Evolutionary conservation across 2,888 invertebrate genomes (phyloP), one percentile per base, ranked within the genome.

Genomic region (Pimpla rufipes): DNA sequence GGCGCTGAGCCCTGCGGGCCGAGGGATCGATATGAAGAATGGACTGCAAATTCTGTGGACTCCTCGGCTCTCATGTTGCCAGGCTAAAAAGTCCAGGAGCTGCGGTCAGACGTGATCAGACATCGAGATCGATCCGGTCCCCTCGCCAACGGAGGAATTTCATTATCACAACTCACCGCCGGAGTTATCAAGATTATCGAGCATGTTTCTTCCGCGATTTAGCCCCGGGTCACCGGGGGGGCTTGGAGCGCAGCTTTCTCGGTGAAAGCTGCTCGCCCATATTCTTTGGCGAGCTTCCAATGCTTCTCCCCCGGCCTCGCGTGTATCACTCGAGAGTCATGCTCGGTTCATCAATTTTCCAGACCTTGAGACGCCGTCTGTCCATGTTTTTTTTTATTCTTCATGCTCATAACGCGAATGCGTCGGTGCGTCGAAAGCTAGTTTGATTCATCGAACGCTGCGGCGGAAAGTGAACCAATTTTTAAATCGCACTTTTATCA

Each of bases 141-240:
- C 42, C 29, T 8, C 40, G n/a, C 62, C 47, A 23, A n/a, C 42
- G 10, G 18, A 50, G 57, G 66, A 59, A 75, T 83, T 79, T 81
- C 50, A 74, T 83, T 70, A 79, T 75, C 55, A 40, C 75, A 66
- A 66, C 74, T 79, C 70, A 79, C 45, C 76, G 35, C 18, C 77
- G 42, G 29, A 79, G 16, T 79, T 70, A 83, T 83, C 79, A 75
- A 79, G 79, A 83, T 79, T 78, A 79, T 82, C 79, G 79, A 70
- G 70, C 47, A 62, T 70, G 75, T 75, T 66, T 66, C 79, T 40
- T 37, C 73, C n/a, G 6, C 52, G 73, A 68, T 75, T 75, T 66
- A 47, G 55, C 64, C 55, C 64, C 52, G 45, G 50, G 47, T 70
- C 23, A n/a, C 13, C 11, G 45, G 66, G 73, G 40, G 11, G 45